Base-by-base conservation (phyloP, 2,888 invertebrate genomes). In the Hylaea fasciaria region DNA sequence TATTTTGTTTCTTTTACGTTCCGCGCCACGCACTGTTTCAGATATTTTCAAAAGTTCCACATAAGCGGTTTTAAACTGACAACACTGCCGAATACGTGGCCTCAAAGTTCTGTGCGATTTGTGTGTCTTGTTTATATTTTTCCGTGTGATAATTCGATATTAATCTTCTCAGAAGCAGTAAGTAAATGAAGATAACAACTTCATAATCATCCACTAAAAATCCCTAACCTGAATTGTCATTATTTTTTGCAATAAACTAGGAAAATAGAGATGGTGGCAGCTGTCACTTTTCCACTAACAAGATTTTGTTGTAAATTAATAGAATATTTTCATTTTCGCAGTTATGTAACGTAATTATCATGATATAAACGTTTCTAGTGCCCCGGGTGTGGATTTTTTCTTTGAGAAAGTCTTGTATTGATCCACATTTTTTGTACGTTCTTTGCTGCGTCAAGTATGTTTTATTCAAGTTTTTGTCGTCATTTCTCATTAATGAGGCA, bases 51-150 rank as follows among this genome's bases (percentile, higher is more conserved):
- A 87, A 92, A 93, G 87, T 91, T 93, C 92, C 92, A 93, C 92
- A 92, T 93, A 89, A 82, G 87, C 90, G 83, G 72, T 77, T 72
- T 75, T 62, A 65, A 62, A 64, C 81, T 91, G 91, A 86, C 91
- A 91, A 89, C 89, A 87, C 89, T 72, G 82, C 78, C 79, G 84
- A 85, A 92, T 92, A 92, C 92, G 92, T 92, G 92, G 92, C 92
- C 90, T 83, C 82, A 81, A 82, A 79, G 82, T 82, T 83, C 72
- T 82, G 76, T 80, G 85, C 78, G 81, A 77, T 81, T 82, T 77
- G 73, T 81, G 85, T 77, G 77, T 77, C 84, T 89, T 91, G 89
- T 91, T 91, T 90, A 89, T 66, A 87, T 89, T 89, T 88, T 90
- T 88, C 82, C 82, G 74, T 83, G 81, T 75, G 81, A 70, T 81